These are phyloP conservation scores for Hypomesus transpacificus DNA, from an alignment of 2,113 vertebrate species.

Conservation along the genomic window DNA sequence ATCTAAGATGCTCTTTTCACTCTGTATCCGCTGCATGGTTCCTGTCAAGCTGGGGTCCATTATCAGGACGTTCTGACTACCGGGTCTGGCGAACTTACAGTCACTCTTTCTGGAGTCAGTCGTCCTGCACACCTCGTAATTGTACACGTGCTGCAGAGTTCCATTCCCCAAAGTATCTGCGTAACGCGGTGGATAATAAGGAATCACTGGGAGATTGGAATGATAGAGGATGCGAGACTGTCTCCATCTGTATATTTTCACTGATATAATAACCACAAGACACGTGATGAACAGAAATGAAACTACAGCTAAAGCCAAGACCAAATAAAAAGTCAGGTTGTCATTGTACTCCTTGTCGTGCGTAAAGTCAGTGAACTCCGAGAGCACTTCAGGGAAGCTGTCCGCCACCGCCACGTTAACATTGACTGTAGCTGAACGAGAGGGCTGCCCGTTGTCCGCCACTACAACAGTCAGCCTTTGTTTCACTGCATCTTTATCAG, in stretches of 20 bases:
- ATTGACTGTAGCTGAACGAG: constrained; percentile 19
- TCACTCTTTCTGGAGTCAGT: constrained; percentile 71
- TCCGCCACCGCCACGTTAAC: constrained; percentile 21
- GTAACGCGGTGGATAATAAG: constrained; percentile 26
- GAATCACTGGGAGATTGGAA: constrained; percentile 13
- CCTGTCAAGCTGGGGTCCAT: not conserved
- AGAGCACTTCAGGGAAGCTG: constrained; percentile 26
- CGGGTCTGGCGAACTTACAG: constrained; percentile 32
- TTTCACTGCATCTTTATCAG: constrained; percentile 27
- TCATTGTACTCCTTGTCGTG: constrained; percentile 24
- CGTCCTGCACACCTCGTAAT: constrained; percentile 71
- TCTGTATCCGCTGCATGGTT: constrained; percentile 1
- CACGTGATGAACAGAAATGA: constrained; percentile 50
- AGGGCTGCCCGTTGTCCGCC: constrained; percentile 40
- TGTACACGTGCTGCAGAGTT: constrained; percentile 25
- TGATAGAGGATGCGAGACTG: constrained; percentile 20
- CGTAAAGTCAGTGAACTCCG: constrained; percentile 8
- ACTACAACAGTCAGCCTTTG: constrained; percentile 32
- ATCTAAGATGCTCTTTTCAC: not conserved
- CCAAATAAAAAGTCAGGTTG: constrained; percentile 22
- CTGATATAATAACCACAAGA: not conserved
- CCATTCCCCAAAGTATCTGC: constrained; percentile 18
- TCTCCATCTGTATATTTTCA: constrained; percentile 27
- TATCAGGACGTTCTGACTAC: constrained; percentile 20
- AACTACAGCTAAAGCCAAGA: constrained; percentile 38